Conservation (phyloP, 2,888 invertebrate species). For the Athalia cordata region DNA sequence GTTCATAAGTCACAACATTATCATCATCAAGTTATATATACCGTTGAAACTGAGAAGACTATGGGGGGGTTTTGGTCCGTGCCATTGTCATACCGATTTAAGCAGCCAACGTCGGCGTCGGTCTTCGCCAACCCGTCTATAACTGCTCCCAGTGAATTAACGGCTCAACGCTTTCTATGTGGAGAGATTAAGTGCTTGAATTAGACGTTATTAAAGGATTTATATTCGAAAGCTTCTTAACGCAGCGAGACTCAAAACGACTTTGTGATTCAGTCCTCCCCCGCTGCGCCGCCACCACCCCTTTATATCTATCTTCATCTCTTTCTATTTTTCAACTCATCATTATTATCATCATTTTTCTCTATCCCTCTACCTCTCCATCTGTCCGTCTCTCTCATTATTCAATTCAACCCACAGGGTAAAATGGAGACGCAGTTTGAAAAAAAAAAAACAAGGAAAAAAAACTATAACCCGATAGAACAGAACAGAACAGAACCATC, state of each 20-base stretch:
- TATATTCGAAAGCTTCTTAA: conserved; percentile 33
- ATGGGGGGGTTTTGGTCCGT: not conserved
- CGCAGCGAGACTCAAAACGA: conserved; percentile 21
- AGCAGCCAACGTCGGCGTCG: conserved; percentile 19
- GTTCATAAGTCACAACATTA: conserved; percentile 63
- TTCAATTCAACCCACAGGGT: too few relatives aligned
- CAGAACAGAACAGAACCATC: too few relatives aligned
- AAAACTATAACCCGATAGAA: too few relatives aligned
- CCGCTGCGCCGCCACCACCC: too few relatives aligned
- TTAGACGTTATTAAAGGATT: conserved; percentile 44
- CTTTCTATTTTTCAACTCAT: too few relatives aligned
- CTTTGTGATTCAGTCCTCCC: conserved; percentile 8
- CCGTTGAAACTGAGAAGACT: not conserved
- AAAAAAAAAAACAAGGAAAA: too few relatives aligned
- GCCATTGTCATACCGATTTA: conserved; percentile 40
- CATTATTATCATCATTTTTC: too few relatives aligned
- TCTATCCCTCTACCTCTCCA: too few relatives aligned
- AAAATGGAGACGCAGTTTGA: too few relatives aligned
- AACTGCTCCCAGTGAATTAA: conserved; percentile 41
- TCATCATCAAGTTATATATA: conserved; percentile 50
- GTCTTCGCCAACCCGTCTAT: conserved; percentile 25
- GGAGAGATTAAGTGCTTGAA: conserved; percentile 37
- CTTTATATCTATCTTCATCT: too few relatives aligned
- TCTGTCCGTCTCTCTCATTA: too few relatives aligned
- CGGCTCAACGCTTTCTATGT: conserved; percentile 44